Conservation (phyloP, 2,113 vertebrate species). For the Hepsetus odoe region DNA sequence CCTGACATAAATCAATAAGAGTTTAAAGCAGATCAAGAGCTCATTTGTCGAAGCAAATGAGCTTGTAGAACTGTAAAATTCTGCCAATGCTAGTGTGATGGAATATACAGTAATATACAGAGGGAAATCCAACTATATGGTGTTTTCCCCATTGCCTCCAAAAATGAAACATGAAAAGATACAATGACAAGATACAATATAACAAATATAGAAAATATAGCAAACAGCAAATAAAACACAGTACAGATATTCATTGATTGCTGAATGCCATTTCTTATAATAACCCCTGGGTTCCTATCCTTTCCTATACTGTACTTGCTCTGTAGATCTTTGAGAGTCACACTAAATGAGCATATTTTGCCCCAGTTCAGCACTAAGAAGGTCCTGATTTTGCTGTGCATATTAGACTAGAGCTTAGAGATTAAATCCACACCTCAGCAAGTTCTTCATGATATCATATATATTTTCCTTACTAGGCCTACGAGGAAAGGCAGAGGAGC, state of each 20-base stretch:
- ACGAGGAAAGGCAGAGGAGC: neutral
- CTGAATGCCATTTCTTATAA: too few species aligned
- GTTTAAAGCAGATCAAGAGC: neutral
- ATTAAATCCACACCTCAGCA: neutral
- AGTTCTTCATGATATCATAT: neutral
- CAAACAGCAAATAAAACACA: neutral
- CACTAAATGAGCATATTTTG: neutral
- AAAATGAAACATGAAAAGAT: neutral
- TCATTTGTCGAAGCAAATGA: neutral
- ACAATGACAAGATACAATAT: neutral
- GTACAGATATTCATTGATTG: too few species aligned
- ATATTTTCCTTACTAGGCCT: neutral
- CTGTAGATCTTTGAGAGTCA: neutral
- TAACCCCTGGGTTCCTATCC: neutral
- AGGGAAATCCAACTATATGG: neutral
- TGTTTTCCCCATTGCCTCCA: neutral
- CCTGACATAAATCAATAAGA: neutral
- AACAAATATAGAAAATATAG: neutral
- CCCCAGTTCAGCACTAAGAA: neutral
- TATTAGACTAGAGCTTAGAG: neutral
- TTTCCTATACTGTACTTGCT: neutral
- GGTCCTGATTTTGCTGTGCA: neutral
- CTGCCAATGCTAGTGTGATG: neutral
- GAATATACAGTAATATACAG: neutral
- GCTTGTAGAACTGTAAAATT: neutral